Evolutionary conservation across 1,140 invertebrate species (phyloP).

Genomic region (Cylas formicarius): DNA sequence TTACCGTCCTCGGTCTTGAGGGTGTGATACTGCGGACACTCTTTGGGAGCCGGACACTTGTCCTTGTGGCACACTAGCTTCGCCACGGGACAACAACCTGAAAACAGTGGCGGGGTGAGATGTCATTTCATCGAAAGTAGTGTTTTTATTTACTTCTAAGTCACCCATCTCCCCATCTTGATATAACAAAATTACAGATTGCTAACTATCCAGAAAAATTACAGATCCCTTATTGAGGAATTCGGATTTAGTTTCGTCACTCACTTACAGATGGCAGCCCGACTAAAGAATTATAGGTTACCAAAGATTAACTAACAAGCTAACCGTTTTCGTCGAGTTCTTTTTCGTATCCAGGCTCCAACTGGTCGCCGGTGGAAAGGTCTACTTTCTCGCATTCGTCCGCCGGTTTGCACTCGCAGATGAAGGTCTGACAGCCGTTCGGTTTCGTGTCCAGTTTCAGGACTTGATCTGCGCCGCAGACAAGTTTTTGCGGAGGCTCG

Average conservation of each 20-base stretch:
- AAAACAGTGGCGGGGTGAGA: too few species aligned
- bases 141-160: too few species aligned
- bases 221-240: too few species aligned
- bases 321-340: slow-evolving; percentile 27
- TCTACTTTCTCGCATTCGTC: slow-evolving; percentile 55
- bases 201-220: too few species aligned
- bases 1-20: slow-evolving; percentile 43
- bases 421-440: slow-evolving; percentile 58
- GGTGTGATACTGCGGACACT: slow-evolving; percentile 54
- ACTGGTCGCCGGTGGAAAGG: slow-evolving; percentile 39
- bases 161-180: too few species aligned
- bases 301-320: too few species aligned
- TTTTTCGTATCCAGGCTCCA: slow-evolving; percentile 48
- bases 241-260: too few species aligned
- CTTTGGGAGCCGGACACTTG: slow-evolving; percentile 51
- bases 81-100: slow-evolving; percentile 61
- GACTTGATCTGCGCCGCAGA: slow-evolving; percentile 61
- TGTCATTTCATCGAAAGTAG: too few species aligned
- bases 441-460: slow-evolving; percentile 54
- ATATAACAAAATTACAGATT: too few species aligned
- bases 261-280: too few species aligned
- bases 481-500: slow-evolving; percentile 53
- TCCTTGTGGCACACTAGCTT: slow-evolving; percentile 52
- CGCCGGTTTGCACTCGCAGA: slow-evolving; percentile 64
- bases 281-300: too few species aligned